Conservation (phyloP, 2,888 invertebrate species). For the Lumbricus terrestris region DNA sequence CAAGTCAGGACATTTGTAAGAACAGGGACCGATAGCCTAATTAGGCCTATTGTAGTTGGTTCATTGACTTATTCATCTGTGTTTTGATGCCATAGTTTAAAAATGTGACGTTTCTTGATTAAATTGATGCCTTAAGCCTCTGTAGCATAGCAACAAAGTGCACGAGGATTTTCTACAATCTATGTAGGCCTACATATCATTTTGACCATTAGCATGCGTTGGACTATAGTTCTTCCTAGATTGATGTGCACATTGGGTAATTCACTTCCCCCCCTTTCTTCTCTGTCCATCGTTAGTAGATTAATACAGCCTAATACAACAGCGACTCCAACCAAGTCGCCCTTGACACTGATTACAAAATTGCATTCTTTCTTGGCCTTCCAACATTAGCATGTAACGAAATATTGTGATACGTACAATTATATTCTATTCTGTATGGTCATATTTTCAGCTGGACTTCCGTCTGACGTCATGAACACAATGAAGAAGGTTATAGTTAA, state of each 20-base stretch:
- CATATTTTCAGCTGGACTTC: constrained; percentile 49
- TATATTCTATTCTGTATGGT: neutral
- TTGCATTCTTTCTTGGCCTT: neutral
- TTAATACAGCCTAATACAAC: neutral
- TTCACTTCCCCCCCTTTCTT: neutral
- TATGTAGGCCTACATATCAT: too few relatives aligned
- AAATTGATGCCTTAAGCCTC: too few relatives aligned
- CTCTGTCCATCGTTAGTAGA: neutral
- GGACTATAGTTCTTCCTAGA: neutral
- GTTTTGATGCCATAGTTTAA: too few relatives aligned
- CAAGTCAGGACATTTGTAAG: too few relatives aligned
- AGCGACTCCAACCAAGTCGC: neutral
- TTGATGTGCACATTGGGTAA: neutral
- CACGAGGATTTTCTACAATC: too few relatives aligned
- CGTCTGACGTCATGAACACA: constrained; percentile 51
- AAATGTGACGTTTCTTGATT: too few relatives aligned
- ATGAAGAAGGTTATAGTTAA: constrained; percentile 49
- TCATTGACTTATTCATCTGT: too few relatives aligned
- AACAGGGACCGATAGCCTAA: too few relatives aligned
- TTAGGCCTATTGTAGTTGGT: too few relatives aligned
- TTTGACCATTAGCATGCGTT: too few relatives aligned
- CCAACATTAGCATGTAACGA: neutral
- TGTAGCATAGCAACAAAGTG: too few relatives aligned
- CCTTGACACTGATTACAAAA: neutral
- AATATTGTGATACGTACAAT: neutral